These are phyloP conservation scores for Carposina sasakii DNA, from an alignment of 1,140 invertebrate species.

Conservation along the genomic window DNA sequence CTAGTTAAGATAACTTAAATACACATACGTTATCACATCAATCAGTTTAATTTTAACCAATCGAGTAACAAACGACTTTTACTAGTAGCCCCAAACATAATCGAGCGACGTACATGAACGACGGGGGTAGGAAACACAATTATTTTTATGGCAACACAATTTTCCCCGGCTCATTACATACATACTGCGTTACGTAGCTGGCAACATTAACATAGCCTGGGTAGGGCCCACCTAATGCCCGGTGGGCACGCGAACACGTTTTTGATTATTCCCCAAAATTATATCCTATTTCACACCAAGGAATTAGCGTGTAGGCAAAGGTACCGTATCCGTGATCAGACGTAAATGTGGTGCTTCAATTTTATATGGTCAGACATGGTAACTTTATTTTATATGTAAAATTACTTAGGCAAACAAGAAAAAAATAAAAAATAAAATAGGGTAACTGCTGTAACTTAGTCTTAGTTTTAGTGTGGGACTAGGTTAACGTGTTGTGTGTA, in stretches of 20 bases:
- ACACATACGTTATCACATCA: too few species aligned
- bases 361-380: slow-evolving; percentile 20
- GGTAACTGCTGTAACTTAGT: too few species aligned
- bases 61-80: too few species aligned
- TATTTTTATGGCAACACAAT: slow-evolving; percentile 71
- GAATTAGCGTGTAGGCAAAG: slow-evolving; percentile 36
- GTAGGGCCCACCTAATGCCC: slow-evolving; percentile 61
- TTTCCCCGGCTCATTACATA: slow-evolving; percentile 67
- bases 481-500: too few species aligned
- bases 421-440: too few species aligned
- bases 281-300: slow-evolving; percentile 67
- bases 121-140: slow-evolving; percentile 53
- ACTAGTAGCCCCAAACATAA: slow-evolving; percentile 29
- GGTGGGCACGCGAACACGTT: slow-evolving; percentile 61
- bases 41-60: too few species aligned
- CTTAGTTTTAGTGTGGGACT: too few species aligned
- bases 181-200: slow-evolving; percentile 52
- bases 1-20: too few species aligned
- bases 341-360: slow-evolving; percentile 36
- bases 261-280: slow-evolving; percentile 69
- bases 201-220: slow-evolving; percentile 63
- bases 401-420: too few species aligned
- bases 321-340: slow-evolving; percentile 54
- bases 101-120: slow-evolving; percentile 47
- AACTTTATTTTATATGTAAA: too few species aligned